These are phyloP conservation scores for Polypterus senegalus DNA, from an alignment of 2,113 vertebrate genomes.

Conservation along the genomic window DNA sequence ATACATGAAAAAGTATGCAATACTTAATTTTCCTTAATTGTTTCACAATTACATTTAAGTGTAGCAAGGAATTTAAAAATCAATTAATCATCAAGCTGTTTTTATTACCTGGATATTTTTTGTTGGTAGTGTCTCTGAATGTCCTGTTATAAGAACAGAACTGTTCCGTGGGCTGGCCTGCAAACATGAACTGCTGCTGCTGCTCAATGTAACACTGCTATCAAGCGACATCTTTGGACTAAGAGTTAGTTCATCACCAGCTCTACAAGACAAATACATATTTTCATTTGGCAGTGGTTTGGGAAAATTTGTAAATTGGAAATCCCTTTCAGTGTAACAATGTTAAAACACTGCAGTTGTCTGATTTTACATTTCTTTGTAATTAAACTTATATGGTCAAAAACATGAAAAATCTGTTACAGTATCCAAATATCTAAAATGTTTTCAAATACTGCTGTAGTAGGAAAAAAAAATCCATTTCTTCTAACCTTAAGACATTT, in stretches of 20 bases:
- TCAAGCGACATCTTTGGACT: conserved; percentile 75
- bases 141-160: conserved; percentile 68
- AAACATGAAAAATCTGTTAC: too few relatives aligned
- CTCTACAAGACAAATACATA: conserved; percentile 38
- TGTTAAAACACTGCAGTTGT: too few relatives aligned
- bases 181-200: conserved; percentile 34
- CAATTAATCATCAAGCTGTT: not conserved
- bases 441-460: too few relatives aligned
- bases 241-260: conserved; percentile 66
- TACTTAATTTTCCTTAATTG: conserved; percentile 1
- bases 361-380: too few relatives aligned
- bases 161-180: conserved; percentile 63
- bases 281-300: too few relatives aligned
- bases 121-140: conserved; percentile 58
- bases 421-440: too few relatives aligned
- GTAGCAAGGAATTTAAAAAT: too few relatives aligned
- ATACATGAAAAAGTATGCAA: not conserved
- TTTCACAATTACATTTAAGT: not conserved
- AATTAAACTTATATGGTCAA: too few relatives aligned
- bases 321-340: too few relatives aligned
- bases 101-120: conserved; percentile 59
- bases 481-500: too few relatives aligned
- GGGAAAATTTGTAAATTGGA: too few relatives aligned
- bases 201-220: conserved; percentile 49
- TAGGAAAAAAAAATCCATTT: too few relatives aligned